These are phyloP conservation scores for Poecilia latipinna DNA, from an alignment of 2,113 vertebrate genomes.

Conservation along the genomic window DNA sequence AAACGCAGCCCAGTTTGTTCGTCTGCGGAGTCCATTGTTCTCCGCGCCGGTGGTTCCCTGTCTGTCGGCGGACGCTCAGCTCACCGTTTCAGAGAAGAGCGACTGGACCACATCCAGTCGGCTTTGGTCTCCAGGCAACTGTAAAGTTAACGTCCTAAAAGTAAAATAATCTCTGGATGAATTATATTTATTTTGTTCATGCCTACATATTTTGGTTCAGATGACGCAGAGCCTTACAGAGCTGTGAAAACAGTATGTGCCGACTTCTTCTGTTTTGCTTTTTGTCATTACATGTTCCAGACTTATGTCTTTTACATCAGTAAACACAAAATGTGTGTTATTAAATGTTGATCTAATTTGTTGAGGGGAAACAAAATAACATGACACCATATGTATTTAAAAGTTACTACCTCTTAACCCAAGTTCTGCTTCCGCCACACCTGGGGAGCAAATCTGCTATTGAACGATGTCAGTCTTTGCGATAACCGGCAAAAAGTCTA, in stretches of 20 bases:
- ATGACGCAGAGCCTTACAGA: not conserved
- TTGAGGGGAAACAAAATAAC: too few species aligned
- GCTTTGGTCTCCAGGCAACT: too few species aligned
- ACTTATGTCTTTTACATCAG: too few species aligned
- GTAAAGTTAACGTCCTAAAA: not conserved
- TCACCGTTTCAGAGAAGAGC: not conserved
- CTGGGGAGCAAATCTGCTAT: not conserved
- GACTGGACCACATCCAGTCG: too few species aligned
- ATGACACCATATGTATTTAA: not conserved
- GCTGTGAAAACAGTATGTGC: too few species aligned
- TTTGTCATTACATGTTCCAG: too few species aligned
- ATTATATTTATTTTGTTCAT: not conserved
- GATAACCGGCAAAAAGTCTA: not conserved
- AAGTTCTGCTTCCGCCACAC: not conserved
- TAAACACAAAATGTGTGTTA: too few species aligned
- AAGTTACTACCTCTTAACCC: not conserved
- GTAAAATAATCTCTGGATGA: not conserved
- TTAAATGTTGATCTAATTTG: too few species aligned
- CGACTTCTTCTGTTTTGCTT: too few species aligned
- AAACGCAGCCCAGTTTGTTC: not conserved
- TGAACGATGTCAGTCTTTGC: not conserved
- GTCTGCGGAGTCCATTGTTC: not conserved
- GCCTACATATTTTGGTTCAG: not conserved
- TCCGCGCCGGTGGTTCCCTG: constrained; percentile 8
- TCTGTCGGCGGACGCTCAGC: not conserved